These are phyloP conservation scores for Caenorhabditis uteleia DNA, from an alignment of 2,888 invertebrate species.

Conservation along the genomic window DNA sequence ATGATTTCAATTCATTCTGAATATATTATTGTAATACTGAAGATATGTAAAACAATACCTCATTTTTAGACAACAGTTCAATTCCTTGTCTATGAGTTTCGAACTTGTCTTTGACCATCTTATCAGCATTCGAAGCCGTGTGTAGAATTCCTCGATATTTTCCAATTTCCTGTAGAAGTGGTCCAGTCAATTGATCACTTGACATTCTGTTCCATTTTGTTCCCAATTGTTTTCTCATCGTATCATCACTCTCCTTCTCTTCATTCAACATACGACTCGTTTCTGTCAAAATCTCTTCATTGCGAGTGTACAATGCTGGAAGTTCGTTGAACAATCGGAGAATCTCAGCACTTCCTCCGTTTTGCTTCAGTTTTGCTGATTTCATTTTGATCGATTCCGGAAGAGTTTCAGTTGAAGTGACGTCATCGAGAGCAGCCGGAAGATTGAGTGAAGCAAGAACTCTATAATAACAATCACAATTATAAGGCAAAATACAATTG, in stretches of 20 bases:
- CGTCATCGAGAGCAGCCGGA: slow-evolving; percentile 92
- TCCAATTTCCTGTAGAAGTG: slow-evolving; percentile 83
- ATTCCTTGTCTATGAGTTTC: slow-evolving; percentile 81
- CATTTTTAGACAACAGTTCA: slow-evolving; percentile 76
- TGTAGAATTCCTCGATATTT: slow-evolving; percentile 90
- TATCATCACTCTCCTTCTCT: slow-evolving; percentile 87
- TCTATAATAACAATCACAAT: slow-evolving; percentile 71
- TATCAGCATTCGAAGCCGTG: slow-evolving; percentile 83
- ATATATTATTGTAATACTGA: slow-evolving; percentile 62
- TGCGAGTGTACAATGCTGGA: slow-evolving; percentile 87
- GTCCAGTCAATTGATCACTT: slow-evolving; percentile 85
- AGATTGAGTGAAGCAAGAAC: slow-evolving; percentile 90
- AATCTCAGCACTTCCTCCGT: slow-evolving; percentile 55
- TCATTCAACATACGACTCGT: slow-evolving; percentile 79
- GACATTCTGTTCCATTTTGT: slow-evolving; percentile 89
- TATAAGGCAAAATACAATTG: slow-evolving; percentile 2
- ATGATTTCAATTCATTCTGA: slow-evolving; percentile 77
- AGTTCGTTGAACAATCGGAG: slow-evolving; percentile 82
- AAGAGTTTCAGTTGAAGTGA: slow-evolving; percentile 78
- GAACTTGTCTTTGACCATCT: slow-evolving; percentile 86
- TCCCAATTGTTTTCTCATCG: slow-evolving; percentile 86
- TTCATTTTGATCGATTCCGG: slow-evolving; percentile 89
- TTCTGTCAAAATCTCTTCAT: slow-evolving; percentile 92
- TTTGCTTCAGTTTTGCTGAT: slow-evolving; percentile 75
- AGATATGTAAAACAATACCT: slow-evolving; percentile 11